Evolutionary conservation across 2,797 vertebrate genomes (phyloP).

Genomic region (Coccyzus lansbergi): DNA sequence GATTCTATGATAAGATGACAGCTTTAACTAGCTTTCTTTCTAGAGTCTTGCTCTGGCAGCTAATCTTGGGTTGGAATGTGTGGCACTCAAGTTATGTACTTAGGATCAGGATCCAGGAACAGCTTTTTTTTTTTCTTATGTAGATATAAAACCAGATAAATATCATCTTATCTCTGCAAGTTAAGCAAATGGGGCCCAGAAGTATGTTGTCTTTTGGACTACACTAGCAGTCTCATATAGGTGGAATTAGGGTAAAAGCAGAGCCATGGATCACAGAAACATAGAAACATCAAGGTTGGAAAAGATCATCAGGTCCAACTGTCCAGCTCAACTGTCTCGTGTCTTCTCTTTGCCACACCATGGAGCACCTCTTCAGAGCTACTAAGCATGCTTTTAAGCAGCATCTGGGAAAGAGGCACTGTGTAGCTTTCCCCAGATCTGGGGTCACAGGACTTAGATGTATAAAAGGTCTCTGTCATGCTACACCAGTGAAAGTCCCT

Average conservation of each 20-base stretch:
- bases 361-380: background rate
- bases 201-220: background rate
- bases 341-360: background rate
- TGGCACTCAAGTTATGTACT: background rate
- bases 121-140: background rate
- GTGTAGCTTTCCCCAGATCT: background rate
- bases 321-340: background rate
- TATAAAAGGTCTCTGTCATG: background rate
- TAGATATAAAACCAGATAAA: background rate
- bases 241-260: background rate
- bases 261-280: background rate
- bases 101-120: background rate
- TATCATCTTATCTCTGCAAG: background rate
- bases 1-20: too few relatives aligned
- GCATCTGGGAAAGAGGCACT: background rate
- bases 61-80: background rate
- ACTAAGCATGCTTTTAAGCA: background rate
- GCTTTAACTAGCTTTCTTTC: conserved; percentile 38
- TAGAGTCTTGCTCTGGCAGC: background rate
- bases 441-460: background rate
- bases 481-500: background rate
- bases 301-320: too few relatives aligned
- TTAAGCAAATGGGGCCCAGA: background rate
- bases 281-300: too few relatives aligned
- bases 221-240: background rate